Conservation (phyloP, 2,888 invertebrate genomes). For the Metopia argyrocephala region DNA sequence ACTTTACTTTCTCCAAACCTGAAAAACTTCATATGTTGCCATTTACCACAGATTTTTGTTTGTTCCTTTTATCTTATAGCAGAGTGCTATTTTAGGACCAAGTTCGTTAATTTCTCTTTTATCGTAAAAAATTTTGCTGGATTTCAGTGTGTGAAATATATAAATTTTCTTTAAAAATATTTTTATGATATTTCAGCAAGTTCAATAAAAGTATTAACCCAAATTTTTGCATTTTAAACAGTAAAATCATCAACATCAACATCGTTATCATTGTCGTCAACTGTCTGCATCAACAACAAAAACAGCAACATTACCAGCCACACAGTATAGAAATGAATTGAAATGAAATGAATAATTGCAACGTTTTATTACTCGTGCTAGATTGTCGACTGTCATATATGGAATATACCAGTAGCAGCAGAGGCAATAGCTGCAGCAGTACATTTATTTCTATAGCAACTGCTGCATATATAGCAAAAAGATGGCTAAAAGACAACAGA, state of each 20-base stretch:
- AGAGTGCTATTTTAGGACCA: no score
- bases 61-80: no score
- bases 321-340: neutral
- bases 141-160: no score
- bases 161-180: neutral
- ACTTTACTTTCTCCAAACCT: no score
- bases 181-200: slow-evolving; percentile 38
- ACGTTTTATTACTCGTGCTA: slow-evolving; percentile 30
- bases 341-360: slow-evolving; percentile 28
- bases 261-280: slow-evolving; percentile 16
- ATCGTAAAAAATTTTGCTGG: no score
- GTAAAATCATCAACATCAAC: slow-evolving; percentile 28
- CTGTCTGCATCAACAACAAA: neutral
- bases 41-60: no score
- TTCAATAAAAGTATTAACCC: slow-evolving; percentile 59
- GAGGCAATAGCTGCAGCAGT: no score
- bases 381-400: slow-evolving; percentile 18
- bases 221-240: slow-evolving; percentile 41
- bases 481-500: no score
- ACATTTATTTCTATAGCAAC: no score
- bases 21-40: no score
- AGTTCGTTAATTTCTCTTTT: no score
- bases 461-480: no score
- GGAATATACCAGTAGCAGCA: slow-evolving; percentile 9
- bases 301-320: neutral